Conservation (phyloP, 2,797 vertebrate species). For the Erethizon dorsatum region DNA sequence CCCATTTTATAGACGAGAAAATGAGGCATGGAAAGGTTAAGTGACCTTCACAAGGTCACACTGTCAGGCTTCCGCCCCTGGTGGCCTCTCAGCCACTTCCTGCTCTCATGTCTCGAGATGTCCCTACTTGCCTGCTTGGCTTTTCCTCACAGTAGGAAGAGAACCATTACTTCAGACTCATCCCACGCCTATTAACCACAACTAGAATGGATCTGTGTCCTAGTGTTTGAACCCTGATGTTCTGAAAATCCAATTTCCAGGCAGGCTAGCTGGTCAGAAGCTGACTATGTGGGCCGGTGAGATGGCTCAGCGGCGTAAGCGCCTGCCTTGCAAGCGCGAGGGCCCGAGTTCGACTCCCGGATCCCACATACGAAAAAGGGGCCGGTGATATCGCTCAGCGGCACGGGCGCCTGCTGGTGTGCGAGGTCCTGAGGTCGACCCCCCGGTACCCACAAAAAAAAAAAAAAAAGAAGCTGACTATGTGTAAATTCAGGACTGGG, state of each 20-base stretch:
- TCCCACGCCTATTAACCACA: neutral
- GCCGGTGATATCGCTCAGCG: too few relatives aligned
- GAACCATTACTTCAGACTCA: neutral
- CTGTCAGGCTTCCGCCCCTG: neutral
- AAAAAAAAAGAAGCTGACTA: neutral
- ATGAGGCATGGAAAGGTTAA: neutral
- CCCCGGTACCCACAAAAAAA: too few relatives aligned
- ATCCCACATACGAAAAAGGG: too few relatives aligned
- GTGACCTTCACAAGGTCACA: neutral
- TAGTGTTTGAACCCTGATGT: neutral
- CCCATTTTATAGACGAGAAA: neutral
- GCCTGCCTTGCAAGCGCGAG: too few relatives aligned
- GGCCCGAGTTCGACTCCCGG: too few relatives aligned
- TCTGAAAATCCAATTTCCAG: slow-evolving; percentile 10
- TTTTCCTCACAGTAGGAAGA: neutral
- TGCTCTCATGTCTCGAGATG: neutral
- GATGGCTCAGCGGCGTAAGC: too few relatives aligned
- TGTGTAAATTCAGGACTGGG: neutral
- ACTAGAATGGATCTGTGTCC: neutral
- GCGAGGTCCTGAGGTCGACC: too few relatives aligned
- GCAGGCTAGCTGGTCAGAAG: neutral
- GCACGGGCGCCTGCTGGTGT: too few relatives aligned
- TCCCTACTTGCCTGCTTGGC: neutral
- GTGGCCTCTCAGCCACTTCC: neutral
- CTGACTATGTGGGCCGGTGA: neutral